Conservation (phyloP, 2,113 vertebrate genomes). For the Crotalus horridus region DNA sequence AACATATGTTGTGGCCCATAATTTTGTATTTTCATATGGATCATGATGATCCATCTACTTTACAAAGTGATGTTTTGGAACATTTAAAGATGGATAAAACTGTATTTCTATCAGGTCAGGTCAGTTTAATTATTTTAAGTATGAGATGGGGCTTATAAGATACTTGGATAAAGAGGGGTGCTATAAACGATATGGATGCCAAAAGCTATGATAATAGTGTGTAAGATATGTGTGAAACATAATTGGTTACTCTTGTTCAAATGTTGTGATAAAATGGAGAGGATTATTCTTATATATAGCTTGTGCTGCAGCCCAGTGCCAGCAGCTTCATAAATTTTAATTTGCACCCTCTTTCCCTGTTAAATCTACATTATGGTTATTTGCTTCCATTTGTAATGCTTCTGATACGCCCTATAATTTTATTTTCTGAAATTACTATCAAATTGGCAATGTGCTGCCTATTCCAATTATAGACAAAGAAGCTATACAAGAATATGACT, state of each 20-base stretch:
- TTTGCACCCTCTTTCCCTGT: neutral
- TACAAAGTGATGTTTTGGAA: neutral
- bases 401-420: neutral
- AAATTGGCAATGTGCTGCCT: slow-evolving; percentile 21
- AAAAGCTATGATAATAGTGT: neutral
- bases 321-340: neutral
- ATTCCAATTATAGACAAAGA: neutral
- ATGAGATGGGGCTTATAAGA: neutral
- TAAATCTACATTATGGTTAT: neutral
- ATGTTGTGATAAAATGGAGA: neutral
- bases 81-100: neutral
- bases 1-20: neutral
- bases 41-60: neutral
- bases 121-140: neutral
- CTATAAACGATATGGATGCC: neutral
- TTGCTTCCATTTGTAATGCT: neutral
- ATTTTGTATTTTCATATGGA: neutral
- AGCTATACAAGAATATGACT: slow-evolving; percentile 40
- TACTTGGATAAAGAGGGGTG: neutral
- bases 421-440: neutral
- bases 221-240: neutral
- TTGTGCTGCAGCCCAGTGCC: neutral
- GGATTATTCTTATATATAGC: neutral
- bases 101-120: neutral
- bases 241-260: neutral